Percentiles rank a stretch among this genome's conserved stretches.
Conservation (phyloP, 2,888 invertebrate genomes). For the Ctenicera cuprea region DNA sequence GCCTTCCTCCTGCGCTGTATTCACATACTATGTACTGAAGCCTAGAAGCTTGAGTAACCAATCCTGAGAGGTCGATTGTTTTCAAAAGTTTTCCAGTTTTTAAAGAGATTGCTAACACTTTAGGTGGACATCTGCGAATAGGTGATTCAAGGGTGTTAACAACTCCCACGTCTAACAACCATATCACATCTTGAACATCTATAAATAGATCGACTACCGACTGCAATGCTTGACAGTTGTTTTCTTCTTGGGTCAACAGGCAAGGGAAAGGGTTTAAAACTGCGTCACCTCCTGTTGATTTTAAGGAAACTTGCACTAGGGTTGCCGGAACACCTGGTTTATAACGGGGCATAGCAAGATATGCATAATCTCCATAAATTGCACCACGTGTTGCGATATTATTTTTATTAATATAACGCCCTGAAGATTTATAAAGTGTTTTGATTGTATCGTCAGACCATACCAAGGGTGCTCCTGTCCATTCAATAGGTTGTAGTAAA, state of each 20-base stretch:
- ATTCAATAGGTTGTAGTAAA: slow-evolving; percentile 62
- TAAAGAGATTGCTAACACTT: slow-evolving; percentile 79
- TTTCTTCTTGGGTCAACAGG: slow-evolving; percentile 79
- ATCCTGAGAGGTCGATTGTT: slow-evolving; percentile 77
- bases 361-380: slow-evolving; percentile 75
- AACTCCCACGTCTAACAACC: slow-evolving; percentile 84
- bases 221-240: slow-evolving; percentile 79
- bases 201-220: slow-evolving; percentile 81
- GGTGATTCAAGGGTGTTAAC: slow-evolving; percentile 81
- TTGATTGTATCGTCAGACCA: slow-evolving; percentile 75
- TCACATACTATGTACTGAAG: slow-evolving; percentile 83
- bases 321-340: slow-evolving; percentile 81
- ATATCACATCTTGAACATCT: slow-evolving; percentile 79
- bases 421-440: slow-evolving; percentile 76
- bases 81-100: slow-evolving; percentile 78
- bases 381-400: slow-evolving; percentile 78
- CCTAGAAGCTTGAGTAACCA: slow-evolving; percentile 77
- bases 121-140: slow-evolving; percentile 80
- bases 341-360: slow-evolving; percentile 77
- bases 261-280: slow-evolving; percentile 78
- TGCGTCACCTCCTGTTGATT: slow-evolving; percentile 72
- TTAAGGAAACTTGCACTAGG: slow-evolving; percentile 75
- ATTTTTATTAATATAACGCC: slow-evolving; percentile 76
- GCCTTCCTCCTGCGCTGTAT: slow-evolving; percentile 76
- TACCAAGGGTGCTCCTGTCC: slow-evolving; percentile 68